Percentiles rank a stretch among this genome's conserved stretches.
Evolutionary conservation across 2,888 invertebrate genomes (phyloP).

Genomic region (Celastrina argiolus): DNA sequence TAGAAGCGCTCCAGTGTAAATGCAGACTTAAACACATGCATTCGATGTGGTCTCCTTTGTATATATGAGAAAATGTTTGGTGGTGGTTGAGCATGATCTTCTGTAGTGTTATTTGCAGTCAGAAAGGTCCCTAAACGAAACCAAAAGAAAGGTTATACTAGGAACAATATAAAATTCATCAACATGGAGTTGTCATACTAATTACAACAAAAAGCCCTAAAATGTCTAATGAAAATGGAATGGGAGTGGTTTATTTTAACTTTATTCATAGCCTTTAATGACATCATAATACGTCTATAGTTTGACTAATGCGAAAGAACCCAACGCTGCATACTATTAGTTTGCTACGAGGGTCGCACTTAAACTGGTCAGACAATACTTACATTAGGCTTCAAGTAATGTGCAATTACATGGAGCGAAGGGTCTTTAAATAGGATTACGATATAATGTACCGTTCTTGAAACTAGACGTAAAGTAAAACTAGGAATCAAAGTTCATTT

Average conservation of each 20-base stretch:
- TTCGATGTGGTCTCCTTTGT: no score
- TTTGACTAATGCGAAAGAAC: background rate
- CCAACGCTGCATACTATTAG: background rate
- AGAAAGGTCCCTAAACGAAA: no score
- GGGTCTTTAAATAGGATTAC: background rate
- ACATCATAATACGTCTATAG: conserved; percentile 2
- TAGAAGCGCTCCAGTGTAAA: no score
- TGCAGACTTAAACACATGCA: no score
- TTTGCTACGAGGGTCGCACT: background rate
- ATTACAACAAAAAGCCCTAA: background rate
- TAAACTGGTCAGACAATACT: background rate
- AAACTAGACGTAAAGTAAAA: no score
- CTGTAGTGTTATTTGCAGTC: no score
- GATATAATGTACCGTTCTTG: background rate
- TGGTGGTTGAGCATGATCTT: no score
- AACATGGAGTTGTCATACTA: background rate
- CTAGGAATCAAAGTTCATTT: no score
- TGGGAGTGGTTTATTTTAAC: conserved; percentile 11
- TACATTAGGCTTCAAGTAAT: background rate
- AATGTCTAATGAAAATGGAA: conserved; percentile 6
- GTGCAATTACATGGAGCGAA: background rate
- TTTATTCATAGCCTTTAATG: background rate
- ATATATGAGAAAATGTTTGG: no score
- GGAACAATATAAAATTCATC: background rate
- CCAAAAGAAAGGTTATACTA: background rate